Conservation (phyloP, 2,888 invertebrate species). For the Podabrus alpinus region DNA sequence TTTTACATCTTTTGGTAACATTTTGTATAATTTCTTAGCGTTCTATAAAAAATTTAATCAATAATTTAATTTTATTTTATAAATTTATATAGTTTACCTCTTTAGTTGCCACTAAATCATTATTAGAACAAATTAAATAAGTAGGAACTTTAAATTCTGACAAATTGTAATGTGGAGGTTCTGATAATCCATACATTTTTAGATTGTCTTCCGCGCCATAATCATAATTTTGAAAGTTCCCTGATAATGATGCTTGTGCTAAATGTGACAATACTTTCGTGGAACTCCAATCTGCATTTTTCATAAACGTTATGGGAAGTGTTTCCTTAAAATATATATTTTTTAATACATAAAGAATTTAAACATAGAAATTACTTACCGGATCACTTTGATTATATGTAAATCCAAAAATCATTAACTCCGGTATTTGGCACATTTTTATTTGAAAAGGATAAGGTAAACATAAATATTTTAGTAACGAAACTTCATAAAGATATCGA, state of each 20-base stretch:
- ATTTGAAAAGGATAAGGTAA: slow-evolving; percentile 17
- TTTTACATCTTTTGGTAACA: slow-evolving; percentile 5
- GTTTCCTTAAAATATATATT: slow-evolving; percentile 17
- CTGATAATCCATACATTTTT: slow-evolving; percentile 13
- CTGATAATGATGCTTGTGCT: slow-evolving; percentile 7
- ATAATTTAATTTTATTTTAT: background rate
- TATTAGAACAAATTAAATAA: slow-evolving; percentile 21
- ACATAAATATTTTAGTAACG: slow-evolving; percentile 3
- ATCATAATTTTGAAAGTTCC: slow-evolving; percentile 26
- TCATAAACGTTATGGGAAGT: slow-evolving; percentile 17
- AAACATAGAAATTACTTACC: slow-evolving; percentile 18
- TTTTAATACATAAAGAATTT: background rate
- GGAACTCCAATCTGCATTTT: slow-evolving; percentile 28
- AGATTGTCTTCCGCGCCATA: slow-evolving; percentile 24
- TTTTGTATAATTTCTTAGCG: slow-evolving; percentile 8
- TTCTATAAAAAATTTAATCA: slow-evolving; percentile 10
- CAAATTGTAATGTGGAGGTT: slow-evolving; percentile 27
- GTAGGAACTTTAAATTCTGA: slow-evolving; percentile 22
- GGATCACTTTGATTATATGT: slow-evolving; percentile 23
- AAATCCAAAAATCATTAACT: slow-evolving; percentile 13
- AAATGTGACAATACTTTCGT: slow-evolving; percentile 21
- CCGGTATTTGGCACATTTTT: slow-evolving; percentile 10
- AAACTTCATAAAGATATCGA: background rate
- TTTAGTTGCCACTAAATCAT: slow-evolving; percentile 24
- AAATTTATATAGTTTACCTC: slow-evolving; percentile 1